These are phyloP conservation scores for Gibbula magus DNA, from an alignment of 2,888 invertebrate species.

Conservation along the genomic window DNA sequence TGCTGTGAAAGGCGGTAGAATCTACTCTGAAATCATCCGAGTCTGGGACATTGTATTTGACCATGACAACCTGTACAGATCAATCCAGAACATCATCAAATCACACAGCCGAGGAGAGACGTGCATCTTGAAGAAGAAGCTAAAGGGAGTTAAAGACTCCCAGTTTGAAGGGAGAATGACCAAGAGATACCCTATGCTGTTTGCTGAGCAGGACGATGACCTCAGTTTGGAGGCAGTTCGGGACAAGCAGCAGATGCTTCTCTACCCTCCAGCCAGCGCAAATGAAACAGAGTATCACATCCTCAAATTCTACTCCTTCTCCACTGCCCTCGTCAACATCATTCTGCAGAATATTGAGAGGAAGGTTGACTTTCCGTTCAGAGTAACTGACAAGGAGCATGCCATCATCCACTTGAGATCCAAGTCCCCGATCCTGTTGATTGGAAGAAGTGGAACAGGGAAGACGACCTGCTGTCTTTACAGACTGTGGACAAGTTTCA, in stretches of 20 bases:
- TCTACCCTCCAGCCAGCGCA: conserved; percentile 65
- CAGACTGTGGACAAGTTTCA: conserved; percentile 64
- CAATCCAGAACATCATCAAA: conserved; percentile 51
- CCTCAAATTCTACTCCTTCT: conserved; percentile 69
- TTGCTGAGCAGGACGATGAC: conserved; percentile 50
- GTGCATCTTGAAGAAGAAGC: conserved; percentile 61
- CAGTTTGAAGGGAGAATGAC: conserved; percentile 30
- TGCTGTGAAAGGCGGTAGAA: conserved; percentile 55
- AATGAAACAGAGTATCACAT: conserved; percentile 67
- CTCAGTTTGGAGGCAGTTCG: conserved; percentile 24
- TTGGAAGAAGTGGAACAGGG: conserved; percentile 71
- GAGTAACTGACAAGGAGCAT: conserved; percentile 67
- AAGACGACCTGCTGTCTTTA: conserved; percentile 71
- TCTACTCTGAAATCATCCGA: conserved; percentile 65
- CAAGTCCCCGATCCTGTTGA: conserved; percentile 59
- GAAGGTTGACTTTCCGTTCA: conserved; percentile 69
- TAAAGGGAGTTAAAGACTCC: conserved; percentile 49
- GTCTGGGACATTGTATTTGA: conserved; percentile 55
- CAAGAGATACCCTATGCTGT: conserved; percentile 54
- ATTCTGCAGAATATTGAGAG: conserved; percentile 56
- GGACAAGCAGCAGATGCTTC: conserved; percentile 39
- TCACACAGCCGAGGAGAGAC: conserved; percentile 61
- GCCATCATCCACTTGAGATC: conserved; percentile 63
- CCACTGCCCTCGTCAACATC: conserved; percentile 60
- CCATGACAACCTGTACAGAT: conserved; percentile 44